A percentile compares a stretch with the other conserved stretches of the same genome.
These are phyloP conservation scores for Nothobranchius kuhntae DNA, from an alignment of 2,113 vertebrate genomes.

Conservation along the genomic window DNA sequence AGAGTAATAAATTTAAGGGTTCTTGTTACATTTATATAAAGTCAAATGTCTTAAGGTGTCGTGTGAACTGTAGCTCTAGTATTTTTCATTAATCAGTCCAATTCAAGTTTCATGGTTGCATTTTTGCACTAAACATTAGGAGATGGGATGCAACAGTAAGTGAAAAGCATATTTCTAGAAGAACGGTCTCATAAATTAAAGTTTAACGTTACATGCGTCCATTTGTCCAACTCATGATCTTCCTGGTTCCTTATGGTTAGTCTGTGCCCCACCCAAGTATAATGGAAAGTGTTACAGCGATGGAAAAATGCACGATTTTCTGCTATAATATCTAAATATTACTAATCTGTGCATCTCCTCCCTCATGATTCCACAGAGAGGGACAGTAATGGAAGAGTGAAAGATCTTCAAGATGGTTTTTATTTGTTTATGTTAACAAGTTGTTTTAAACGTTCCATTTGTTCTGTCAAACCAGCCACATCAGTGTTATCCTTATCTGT, in stretches of 20 bases:
- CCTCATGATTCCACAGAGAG: not conserved
- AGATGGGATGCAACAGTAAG: not conserved
- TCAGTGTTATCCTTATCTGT: not conserved
- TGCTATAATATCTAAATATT: too few relatives aligned
- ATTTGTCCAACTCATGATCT: not conserved
- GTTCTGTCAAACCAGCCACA: not conserved
- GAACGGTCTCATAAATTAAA: not conserved
- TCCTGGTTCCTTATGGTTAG: not conserved
- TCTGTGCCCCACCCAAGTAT: not conserved
- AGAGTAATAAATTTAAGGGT: too few relatives aligned
- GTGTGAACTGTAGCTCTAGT: too few relatives aligned
- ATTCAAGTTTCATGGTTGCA: not conserved
- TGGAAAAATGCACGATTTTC: not conserved
- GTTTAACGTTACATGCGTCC: too few relatives aligned
- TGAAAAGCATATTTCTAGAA: not conserved
- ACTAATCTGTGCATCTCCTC: not conserved
- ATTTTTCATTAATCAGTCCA: too few relatives aligned
- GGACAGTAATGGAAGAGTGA: not conserved
- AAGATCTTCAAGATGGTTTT: not conserved
- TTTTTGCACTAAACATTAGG: not conserved
- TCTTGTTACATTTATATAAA: too few relatives aligned
- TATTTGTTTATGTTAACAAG: too few relatives aligned
- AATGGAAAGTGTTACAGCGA: not conserved
- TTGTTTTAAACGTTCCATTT: too few relatives aligned
- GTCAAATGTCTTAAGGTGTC: too few relatives aligned